These are phyloP conservation scores for Hypomecis atomaria DNA, from an alignment of 2,888 invertebrate species.

Conservation along the genomic window DNA sequence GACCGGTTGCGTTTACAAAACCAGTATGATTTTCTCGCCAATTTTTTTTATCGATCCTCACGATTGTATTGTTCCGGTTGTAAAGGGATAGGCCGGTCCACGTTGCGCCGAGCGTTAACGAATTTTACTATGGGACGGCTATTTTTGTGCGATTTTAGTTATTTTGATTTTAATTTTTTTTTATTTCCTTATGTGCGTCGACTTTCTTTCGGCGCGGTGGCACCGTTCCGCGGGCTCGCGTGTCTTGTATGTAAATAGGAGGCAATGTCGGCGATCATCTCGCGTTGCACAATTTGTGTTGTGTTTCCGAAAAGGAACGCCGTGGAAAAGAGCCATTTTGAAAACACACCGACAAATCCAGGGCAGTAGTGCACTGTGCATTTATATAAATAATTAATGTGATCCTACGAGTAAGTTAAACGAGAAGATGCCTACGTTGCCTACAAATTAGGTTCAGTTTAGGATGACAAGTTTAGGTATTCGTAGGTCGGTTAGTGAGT, in stretches of 20 bases:
- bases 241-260: conserved; percentile 42
- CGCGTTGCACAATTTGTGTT: conserved; percentile 89
- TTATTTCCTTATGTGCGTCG: too few relatives aligned
- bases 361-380: conserved; percentile 78
- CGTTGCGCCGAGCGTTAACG: too few relatives aligned
- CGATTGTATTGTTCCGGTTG: too few relatives aligned
- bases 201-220: too few relatives aligned
- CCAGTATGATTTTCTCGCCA: too few relatives aligned
- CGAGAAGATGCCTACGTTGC: conserved; percentile 68
- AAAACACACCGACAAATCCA: conserved; percentile 91
- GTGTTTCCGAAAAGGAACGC: conserved; percentile 93
- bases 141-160: too few relatives aligned
- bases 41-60: too few relatives aligned
- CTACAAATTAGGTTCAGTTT: conserved; percentile 59
- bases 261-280: conserved; percentile 48
- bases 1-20: too few relatives aligned
- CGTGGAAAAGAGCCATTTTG: conserved; percentile 95
- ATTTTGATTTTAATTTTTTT: too few relatives aligned
- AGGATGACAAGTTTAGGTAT: conserved; percentile 56
- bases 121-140: too few relatives aligned
- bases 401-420: conserved; percentile 69
- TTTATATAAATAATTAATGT: conserved; percentile 66
- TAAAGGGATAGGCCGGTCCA: too few relatives aligned
- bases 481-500: conserved; percentile 73
- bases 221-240: not conserved